These are phyloP conservation scores for Formicarius rufipectus DNA, from an alignment of 2,113 vertebrate species.

Conservation along the genomic window DNA sequence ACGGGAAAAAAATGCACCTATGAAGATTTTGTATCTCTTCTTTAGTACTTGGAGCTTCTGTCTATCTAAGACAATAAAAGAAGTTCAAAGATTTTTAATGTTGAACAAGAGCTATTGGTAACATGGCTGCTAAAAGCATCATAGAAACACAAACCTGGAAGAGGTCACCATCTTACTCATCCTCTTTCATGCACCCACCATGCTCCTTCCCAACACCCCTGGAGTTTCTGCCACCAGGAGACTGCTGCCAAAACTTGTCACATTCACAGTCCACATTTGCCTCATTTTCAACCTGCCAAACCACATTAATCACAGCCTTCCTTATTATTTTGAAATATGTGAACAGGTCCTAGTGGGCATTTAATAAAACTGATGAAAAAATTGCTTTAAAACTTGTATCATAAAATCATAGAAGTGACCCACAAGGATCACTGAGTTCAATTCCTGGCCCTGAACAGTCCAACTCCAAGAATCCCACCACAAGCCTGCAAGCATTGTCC, in stretches of 20 bases:
- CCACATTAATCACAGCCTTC: not conserved
- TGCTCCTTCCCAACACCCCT: not conserved
- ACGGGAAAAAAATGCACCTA: not conserved
- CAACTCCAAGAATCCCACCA: not conserved
- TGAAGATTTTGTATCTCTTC: not conserved
- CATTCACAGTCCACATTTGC: fast-evolving
- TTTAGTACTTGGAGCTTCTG: not conserved
- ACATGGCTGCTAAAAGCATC: not conserved
- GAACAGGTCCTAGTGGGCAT: not conserved
- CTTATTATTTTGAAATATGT: not conserved
- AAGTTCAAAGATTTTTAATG: not conserved
- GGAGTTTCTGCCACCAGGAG: not conserved
- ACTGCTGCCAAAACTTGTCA: not conserved
- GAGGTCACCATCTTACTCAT: not conserved
- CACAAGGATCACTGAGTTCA: not conserved
- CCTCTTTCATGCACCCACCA: not conserved
- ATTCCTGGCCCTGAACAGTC: not conserved
- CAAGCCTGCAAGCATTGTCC: not conserved
- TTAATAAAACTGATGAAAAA: not conserved
- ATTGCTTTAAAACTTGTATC: not conserved
- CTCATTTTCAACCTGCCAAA: not conserved
- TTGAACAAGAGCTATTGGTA: not conserved
- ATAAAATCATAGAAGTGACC: not conserved
- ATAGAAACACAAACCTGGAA: not conserved
- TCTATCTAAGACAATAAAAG: not conserved